Evolutionary conservation across 2,113 vertebrate species (phyloP).

Genomic region (Hyperoodon ampullatus): DNA sequence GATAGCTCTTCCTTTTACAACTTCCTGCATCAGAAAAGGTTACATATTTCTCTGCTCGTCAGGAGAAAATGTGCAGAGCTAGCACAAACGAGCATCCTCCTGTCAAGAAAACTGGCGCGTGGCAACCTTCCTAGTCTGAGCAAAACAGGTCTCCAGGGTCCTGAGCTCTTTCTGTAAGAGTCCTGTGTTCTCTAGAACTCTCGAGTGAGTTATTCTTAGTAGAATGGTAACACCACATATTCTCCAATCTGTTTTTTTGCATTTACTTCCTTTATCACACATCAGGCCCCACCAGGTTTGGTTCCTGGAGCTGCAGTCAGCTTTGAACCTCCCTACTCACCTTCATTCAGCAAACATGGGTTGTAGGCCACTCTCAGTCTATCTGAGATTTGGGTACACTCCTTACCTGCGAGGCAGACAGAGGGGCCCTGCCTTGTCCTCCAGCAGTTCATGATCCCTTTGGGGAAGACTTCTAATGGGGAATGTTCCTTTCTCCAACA

Average conservation of each 20-base stretch:
- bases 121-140: neutral
- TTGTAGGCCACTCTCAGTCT: too few species aligned
- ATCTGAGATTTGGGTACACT: neutral
- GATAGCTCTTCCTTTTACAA: neutral
- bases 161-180: neutral
- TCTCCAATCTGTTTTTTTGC: neutral
- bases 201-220: neutral
- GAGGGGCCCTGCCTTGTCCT: neutral
- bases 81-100: neutral
- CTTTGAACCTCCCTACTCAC: too few species aligned
- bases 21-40: neutral
- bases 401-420: neutral
- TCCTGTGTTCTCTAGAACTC: neutral
- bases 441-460: neutral
- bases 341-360: neutral
- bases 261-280: neutral
- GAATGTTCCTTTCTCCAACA: neutral
- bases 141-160: neutral
- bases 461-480: neutral
- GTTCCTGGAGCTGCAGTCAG: neutral
- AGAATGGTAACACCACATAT: too few species aligned
- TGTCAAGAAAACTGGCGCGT: neutral
- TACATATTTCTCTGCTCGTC: too few species aligned
- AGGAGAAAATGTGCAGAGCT: neutral
- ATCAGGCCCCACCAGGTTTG: neutral